Conservation (phyloP, 2,113 vertebrate species). For the Pomatostomus ruficeps region DNA sequence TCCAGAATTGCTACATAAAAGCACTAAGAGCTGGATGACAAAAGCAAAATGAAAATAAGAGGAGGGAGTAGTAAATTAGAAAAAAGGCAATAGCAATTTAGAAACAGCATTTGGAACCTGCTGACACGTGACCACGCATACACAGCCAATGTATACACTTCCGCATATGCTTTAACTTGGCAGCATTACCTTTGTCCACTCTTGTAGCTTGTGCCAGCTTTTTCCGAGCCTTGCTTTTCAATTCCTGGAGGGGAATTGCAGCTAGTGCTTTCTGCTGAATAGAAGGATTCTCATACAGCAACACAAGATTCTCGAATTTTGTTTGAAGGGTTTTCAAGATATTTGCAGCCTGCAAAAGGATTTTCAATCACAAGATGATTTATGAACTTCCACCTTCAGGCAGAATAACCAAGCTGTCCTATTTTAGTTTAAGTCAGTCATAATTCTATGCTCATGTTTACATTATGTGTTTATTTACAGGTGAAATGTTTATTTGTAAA, state of each 20-base stretch:
- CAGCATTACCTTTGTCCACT: slow-evolving; percentile 80
- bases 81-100: neutral
- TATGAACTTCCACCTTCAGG: neutral
- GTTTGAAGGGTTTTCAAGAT: slow-evolving; percentile 80
- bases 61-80: neutral
- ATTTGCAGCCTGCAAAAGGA: slow-evolving; percentile 62
- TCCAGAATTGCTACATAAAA: neutral
- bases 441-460: neutral
- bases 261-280: slow-evolving; percentile 84
- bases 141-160: neutral
- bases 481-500: neutral
- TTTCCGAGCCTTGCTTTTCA: slow-evolving; percentile 74
- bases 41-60: neutral
- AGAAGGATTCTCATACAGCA: slow-evolving; percentile 82
- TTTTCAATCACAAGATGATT: slow-evolving; percentile 1
- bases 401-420: neutral
- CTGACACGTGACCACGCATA: neutral
- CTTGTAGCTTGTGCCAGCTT: slow-evolving; percentile 76
- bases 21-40: neutral
- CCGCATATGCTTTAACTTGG: neutral
- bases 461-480: neutral
- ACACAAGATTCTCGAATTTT: slow-evolving; percentile 81
- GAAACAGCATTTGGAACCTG: neutral
- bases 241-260: slow-evolving; percentile 78
- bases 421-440: neutral